Base-by-base conservation (phyloP, 1,140 invertebrate genomes). In the Anadara kagoshimensis region DNA sequence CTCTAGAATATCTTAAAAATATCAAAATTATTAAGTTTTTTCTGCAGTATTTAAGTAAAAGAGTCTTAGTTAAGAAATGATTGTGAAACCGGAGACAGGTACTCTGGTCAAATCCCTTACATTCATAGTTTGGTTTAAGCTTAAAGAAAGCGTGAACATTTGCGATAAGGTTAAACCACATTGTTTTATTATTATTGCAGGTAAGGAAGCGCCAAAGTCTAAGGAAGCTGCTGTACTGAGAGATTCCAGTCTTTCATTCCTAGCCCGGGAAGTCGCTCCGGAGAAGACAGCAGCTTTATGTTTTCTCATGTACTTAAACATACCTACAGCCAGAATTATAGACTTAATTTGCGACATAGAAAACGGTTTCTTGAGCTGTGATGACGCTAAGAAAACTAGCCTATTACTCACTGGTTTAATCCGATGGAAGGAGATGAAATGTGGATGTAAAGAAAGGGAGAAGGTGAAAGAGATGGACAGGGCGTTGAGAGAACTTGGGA, bases 271-370 rank as follows among this genome's bases (percentile, higher is more conserved):
- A 14, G 22, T 75, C 3, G 73, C 67, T 11, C 22, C 47, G 12
- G 63, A 75, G 22, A 47, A 75, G 26, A 20, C 58, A 12, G 66
- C 65, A 20, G 68, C 67, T 22, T 47, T 76, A 18, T 49, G 63
- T 41, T 58, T 76, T 1, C 58, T 57, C 14, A 76, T 76, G 75
- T 72, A 57, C n/a, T 49, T 76, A 41, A 76, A 76, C 43, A 63
- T 76, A 20, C 75, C 75, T 43, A 76, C 41, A 44, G 69, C 69
- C 36, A 54, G 51, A 1, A 63, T 76, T 20, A 61, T 76, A 36
- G 63, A 72, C 44, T 26, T 72, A 3, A 63, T 63, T 5, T 64
- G 64, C 36, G 64, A 66, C 11, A 10, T 26, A 41, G 64, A 72
- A n/a, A 44, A 29, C n/a, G 75, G 75, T 45, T 45, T 72, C 24